A percentile compares a stretch with the other conserved stretches of the same genome.
Conservation (phyloP, 2,888 invertebrate genomes). For the Philereme vetulata region DNA sequence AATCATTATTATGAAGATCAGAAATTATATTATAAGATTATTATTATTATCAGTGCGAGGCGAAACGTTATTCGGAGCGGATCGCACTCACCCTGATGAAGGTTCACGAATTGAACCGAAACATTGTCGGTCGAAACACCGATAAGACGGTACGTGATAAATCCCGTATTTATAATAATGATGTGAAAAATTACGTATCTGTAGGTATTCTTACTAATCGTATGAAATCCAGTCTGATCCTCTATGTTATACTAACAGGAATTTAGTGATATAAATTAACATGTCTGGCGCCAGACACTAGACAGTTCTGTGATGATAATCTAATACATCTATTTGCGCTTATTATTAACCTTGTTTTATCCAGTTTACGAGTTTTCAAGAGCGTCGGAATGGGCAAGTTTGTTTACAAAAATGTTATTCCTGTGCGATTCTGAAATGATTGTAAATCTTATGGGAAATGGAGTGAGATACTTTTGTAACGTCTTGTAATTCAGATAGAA, state of each 20-base stretch:
- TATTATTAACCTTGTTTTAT: slow-evolving; percentile 23
- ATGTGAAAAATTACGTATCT: too few relatives aligned
- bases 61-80: too few relatives aligned
- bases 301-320: slow-evolving; percentile 20
- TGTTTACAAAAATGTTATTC: slow-evolving; percentile 7
- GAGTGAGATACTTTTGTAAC: not conserved
- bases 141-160: too few relatives aligned
- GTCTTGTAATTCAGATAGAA: not conserved
- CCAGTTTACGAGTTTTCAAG: slow-evolving; percentile 24
- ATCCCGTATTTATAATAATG: too few relatives aligned
- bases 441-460: not conserved
- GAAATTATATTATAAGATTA: too few relatives aligned
- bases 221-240: too few relatives aligned
- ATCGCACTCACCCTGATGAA: too few relatives aligned
- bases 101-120: too few relatives aligned
- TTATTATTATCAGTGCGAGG: too few relatives aligned
- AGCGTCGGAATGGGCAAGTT: slow-evolving; percentile 15
- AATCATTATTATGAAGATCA: too few relatives aligned
- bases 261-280: slow-evolving; percentile 19
- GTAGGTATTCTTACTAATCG: too few relatives aligned
- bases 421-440: not conserved
- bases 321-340: slow-evolving; percentile 15
- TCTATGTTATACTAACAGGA: not conserved
- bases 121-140: too few relatives aligned
- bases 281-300: slow-evolving; percentile 16